These are phyloP conservation scores for Stegophylla sp. DNA, from an alignment of 2,888 invertebrate species.

Conservation along the genomic window DNA sequence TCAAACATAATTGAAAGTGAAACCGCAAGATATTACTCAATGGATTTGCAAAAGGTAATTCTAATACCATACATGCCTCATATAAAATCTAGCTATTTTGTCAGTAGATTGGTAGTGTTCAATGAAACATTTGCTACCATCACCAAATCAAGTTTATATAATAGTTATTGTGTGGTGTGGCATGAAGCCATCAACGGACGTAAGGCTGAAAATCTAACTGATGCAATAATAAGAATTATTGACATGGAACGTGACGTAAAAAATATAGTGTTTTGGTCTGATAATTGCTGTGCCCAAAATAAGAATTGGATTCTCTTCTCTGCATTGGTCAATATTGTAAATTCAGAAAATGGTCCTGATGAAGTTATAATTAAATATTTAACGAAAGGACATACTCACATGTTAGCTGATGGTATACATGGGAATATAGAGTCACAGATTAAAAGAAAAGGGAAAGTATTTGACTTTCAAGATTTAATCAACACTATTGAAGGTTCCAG, in stretches of 20 bases:
- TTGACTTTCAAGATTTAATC: neutral
- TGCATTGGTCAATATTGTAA: neutral
- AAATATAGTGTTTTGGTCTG: neutral
- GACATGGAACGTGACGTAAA: neutral
- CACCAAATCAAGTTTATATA: neutral
- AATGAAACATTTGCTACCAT: conserved; percentile 11
- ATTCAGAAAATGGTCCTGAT: neutral
- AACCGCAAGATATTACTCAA: neutral
- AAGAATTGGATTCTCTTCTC: neutral
- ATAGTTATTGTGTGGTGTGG: neutral
- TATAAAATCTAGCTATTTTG: neutral
- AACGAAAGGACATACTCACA: neutral
- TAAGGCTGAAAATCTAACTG: neutral
- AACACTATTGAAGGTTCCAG: neutral
- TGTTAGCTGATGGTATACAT: neutral
- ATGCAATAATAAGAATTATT: conserved; percentile 3
- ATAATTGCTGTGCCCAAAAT: neutral
- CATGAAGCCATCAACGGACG: neutral
- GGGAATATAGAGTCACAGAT: neutral
- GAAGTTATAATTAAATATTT: conserved; percentile 3
- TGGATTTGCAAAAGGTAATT: conserved; percentile 7
- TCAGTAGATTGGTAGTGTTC: conserved; percentile 14
- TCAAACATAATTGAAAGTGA: neutral
- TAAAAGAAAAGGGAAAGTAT: neutral
- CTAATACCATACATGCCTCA: conserved; percentile 8